Evolutionary conservation across 1,140 invertebrate genomes (phyloP).

Genomic region (Cydia fagiglandana): DNA sequence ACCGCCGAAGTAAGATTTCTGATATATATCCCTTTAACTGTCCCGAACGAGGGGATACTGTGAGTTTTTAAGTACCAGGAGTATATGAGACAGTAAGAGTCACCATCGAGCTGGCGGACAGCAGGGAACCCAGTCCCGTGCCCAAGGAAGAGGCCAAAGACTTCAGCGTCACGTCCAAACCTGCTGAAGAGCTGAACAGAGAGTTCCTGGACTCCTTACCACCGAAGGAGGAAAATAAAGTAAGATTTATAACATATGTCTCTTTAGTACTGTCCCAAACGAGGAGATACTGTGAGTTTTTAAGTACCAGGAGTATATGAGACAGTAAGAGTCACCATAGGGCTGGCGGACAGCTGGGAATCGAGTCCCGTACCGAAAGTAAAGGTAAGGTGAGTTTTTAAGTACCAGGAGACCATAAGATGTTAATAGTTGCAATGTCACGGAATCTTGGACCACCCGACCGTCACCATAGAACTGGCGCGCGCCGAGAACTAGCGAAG

Average conservation of each 20-base stretch:
- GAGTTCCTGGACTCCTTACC: conserved; percentile 71
- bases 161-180: conserved; percentile 50
- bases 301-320: no score
- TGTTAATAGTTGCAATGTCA: no score
- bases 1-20: neutral
- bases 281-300: no score
- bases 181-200: conserved; percentile 68
- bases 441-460: conserved; percentile 38
- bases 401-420: no score
- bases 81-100: no score
- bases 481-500: no score
- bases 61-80: no score
- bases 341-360: conserved; percentile 48
- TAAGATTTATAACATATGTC: neutral
- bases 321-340: conserved; percentile 37
- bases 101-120: conserved; percentile 40
- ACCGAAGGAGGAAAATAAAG: conserved; percentile 51
- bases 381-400: no score
- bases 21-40: neutral
- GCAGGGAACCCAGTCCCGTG: conserved; percentile 42
- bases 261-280: no score
- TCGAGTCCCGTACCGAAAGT: conserved; percentile 41
- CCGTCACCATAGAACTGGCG: conserved; percentile 48
- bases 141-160: conserved; percentile 44
- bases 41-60: no score